Conservation (phyloP, 2,888 invertebrate species). For the Euzetes globulus region DNA sequence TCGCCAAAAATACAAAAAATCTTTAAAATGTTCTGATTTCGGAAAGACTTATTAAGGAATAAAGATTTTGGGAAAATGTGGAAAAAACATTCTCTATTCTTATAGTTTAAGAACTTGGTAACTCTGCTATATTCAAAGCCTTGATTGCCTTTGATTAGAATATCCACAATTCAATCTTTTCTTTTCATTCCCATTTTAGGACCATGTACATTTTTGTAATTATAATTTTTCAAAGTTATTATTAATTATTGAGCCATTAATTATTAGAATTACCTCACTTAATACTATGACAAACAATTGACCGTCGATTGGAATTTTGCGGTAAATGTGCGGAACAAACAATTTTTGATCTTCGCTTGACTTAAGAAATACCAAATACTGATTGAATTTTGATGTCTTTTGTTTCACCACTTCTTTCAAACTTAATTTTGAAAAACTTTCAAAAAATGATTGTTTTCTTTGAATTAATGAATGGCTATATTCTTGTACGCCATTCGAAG, state of each 20-base stretch:
- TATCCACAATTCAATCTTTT: no score
- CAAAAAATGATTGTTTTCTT: not conserved
- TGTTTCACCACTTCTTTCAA: not conserved
- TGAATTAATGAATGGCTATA: not conserved
- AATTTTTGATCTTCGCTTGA: conserved; percentile 20
- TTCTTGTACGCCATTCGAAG: not conserved
- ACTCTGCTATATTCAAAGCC: no score
- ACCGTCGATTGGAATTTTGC: conserved; percentile 9
- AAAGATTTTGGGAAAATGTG: no score
- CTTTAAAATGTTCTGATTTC: no score
- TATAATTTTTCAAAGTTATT: no score
- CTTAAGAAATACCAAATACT: conserved; percentile 31
- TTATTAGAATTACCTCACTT: conserved; percentile 3
- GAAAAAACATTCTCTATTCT: no score
- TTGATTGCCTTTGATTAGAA: no score
- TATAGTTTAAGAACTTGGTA: no score
- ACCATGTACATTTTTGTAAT: no score
- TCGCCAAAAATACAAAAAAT: no score
- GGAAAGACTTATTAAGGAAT: no score
- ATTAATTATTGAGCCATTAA: not conserved
- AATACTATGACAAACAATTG: conserved; percentile 23
- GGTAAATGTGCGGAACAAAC: conserved; percentile 28
- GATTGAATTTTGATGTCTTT: not conserved
- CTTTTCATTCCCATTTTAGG: no score
- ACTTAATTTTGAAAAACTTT: not conserved